Evolutionary conservation across 2,888 invertebrate species (phyloP), one percentile per base, ranked within the genome.

Genomic region (Argyra leucocephala): DNA sequence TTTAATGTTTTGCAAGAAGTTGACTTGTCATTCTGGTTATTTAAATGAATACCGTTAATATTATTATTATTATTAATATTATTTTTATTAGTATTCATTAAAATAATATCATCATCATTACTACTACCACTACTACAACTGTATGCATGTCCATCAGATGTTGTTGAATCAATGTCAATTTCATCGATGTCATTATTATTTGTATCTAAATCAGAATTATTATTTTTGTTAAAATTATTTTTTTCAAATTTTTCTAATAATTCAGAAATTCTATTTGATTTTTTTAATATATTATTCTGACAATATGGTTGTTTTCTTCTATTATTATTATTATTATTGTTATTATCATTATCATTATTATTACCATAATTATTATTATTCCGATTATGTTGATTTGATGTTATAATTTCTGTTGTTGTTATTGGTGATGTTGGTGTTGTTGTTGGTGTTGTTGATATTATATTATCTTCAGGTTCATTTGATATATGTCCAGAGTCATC

Each of bases 401-500:
- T 18, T 12, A 48, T 48, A 10, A 12, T 18, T 48, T 48, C n/a
- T 18, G 48, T 2, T 48, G 48, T 18, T 48, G 48, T 48, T 72
- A 65, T 67, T 70, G 7, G 67, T 71, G 61, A 65, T 66, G 62
- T 12, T 62, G 65, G 63, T 22, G 65, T 61, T 5, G 72, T 67
- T 12, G 73, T 72, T 26, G 71, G 69, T 12, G 71, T 70, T 22
- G 66, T 66, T 36, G 67, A 64, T 1, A 67, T 68, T 36, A 70
- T 65, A 37, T 73, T 67, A 61, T 74, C 72, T 67, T 86, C 85
- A 73, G 85, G 85, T 76, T 88, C 89, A 74, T 88, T 89, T 63
- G 90, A 90, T 71, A 89, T 90, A 78, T 90, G 89, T 67, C 90
- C 90, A 66, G 90, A 90, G 80, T 90, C 90, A 73, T 90, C 90